A percentile compares a stretch with the other conserved stretches of the same genome.
Conservation (phyloP, 2,797 vertebrate genomes). For the Agapornis canus region DNA sequence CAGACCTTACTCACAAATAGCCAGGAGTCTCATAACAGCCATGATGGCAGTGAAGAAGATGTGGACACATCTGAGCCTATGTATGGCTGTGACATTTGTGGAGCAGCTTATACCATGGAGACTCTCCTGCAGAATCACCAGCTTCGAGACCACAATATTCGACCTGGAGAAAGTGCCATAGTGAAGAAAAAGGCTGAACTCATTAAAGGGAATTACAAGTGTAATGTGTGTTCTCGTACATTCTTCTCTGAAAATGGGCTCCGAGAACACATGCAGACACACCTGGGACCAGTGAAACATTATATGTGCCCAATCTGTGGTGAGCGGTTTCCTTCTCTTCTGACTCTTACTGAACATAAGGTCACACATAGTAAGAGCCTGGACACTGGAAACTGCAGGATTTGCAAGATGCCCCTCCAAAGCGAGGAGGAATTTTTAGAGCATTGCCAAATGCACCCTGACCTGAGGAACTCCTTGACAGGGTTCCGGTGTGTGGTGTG, state of each 20-base stretch:
- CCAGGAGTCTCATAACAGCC: conserved; percentile 92
- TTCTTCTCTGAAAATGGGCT: conserved; percentile 98
- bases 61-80: conserved; percentile 93
- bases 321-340: conserved; percentile 95
- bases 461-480: conserved; percentile 96
- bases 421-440: conserved; percentile 98
- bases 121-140: conserved; percentile 97
- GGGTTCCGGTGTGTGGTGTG: conserved; percentile 99
- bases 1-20: conserved; percentile 91
- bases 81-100: conserved; percentile 97
- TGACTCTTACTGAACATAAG: conserved; percentile 98
- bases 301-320: conserved; percentile 99
- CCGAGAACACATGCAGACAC: conserved; percentile 98
- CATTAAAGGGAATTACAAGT: conserved; percentile 98
- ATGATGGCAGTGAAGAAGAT: conserved; percentile 94
- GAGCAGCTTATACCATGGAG: conserved; percentile 98
- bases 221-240: conserved; percentile 96
- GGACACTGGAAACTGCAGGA: conserved; percentile 97
- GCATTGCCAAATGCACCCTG: conserved; percentile 99
- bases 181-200: conserved; percentile 96
- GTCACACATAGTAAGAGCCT: conserved; percentile 99
- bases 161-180: conserved; percentile 94
- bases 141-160: conserved; percentile 97
- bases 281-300: conserved; percentile 98
- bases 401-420: conserved; percentile 98